phyloP scores from a whole-genome alignment of 2,113 vertebrate species.

The Pomatostomus ruficeps region DNA sequence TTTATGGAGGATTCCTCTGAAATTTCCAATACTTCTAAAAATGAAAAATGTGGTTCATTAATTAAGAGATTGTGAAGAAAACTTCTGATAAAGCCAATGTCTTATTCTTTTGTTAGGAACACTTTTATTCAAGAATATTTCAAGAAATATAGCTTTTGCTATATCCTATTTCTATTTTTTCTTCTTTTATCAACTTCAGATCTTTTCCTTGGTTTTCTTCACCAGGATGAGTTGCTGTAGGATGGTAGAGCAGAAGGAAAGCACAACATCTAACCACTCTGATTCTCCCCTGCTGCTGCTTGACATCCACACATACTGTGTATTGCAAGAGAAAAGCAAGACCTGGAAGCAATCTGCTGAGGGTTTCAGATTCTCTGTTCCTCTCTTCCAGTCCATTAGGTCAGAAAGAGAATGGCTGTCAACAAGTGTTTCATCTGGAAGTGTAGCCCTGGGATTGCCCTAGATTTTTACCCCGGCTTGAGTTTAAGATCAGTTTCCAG shows the following conservation, averaged over 20 bases:
- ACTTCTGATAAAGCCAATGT: background rate
- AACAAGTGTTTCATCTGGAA: slow-evolving; percentile 39
- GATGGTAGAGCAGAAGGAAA: slow-evolving; percentile 2
- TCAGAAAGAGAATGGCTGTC: slow-evolving; percentile 22
- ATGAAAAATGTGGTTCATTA: background rate
- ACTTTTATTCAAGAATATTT: background rate
- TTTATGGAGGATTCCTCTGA: background rate
- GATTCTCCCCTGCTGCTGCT: slow-evolving; percentile 51
- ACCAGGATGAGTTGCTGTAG: background rate
- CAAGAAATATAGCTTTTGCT: background rate
- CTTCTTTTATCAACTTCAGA: background rate
- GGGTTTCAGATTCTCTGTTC: slow-evolving; percentile 51
- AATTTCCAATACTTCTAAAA: background rate
- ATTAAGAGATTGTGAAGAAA: background rate
- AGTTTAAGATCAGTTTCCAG: background rate
- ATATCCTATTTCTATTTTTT: background rate
- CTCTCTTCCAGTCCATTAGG: slow-evolving; percentile 49
- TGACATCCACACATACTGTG: background rate
- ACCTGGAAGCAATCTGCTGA: slow-evolving; percentile 54
- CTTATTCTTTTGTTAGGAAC: background rate
- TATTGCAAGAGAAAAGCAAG: slow-evolving; percentile 28
- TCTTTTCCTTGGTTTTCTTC: background rate
- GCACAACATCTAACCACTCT: background rate
- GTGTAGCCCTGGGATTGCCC: slow-evolving; percentile 21
- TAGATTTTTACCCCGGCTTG: background rate